These are phyloP conservation scores for Poicephalus meyeri DNA, from an alignment of 2,113 vertebrate species.

Conservation along the genomic window DNA sequence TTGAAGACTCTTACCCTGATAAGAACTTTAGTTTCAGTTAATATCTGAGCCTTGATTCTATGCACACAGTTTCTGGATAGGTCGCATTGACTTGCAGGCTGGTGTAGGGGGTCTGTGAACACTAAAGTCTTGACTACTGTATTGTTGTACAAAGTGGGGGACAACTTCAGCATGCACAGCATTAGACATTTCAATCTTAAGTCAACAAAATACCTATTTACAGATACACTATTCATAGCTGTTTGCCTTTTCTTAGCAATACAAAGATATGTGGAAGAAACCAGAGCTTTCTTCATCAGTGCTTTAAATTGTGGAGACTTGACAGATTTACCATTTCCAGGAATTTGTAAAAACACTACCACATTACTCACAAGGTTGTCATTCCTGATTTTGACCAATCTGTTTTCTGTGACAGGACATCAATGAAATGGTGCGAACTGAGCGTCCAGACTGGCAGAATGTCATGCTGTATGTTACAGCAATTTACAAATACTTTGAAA, in stretches of 20 bases:
- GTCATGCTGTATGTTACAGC: conserved; percentile 97
- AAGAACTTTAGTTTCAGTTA: neutral
- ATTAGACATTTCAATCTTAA: neutral
- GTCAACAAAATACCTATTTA: neutral
- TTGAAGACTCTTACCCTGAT: neutral
- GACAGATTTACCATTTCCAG: neutral
- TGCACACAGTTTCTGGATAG: neutral
- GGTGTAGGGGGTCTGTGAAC: neutral
- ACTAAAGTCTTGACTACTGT: neutral
- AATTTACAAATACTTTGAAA: conserved; percentile 99
- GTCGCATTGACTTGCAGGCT: neutral
- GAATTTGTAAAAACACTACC: neutral
- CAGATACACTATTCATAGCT: neutral
- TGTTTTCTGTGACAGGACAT: conserved; percentile 84
- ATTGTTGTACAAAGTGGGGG: neutral
- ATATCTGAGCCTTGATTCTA: neutral
- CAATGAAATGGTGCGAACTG: conserved; percentile 93
- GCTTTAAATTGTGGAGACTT: neutral
- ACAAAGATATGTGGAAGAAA: neutral
- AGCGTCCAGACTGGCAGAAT: conserved; percentile 94
- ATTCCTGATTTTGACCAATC: neutral
- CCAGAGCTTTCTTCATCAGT: neutral
- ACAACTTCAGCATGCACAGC: neutral
- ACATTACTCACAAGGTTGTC: neutral
- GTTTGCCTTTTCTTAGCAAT: neutral